Conservation (phyloP, 1,140 invertebrate species). For the Bombus polaris region DNA sequence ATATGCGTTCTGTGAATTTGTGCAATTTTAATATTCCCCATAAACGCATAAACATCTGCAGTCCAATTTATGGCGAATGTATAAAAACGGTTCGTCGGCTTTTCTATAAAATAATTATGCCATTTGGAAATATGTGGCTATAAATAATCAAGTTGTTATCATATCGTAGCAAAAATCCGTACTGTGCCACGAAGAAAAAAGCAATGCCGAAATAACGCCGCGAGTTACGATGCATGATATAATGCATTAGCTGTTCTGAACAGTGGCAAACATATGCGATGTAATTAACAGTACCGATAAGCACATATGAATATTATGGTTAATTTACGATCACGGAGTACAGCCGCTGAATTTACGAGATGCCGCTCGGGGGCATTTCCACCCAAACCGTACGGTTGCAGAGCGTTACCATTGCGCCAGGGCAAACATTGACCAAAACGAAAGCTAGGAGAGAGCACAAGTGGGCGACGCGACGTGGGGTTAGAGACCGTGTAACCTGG, state of each 20-base stretch:
- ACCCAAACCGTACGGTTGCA: background rate
- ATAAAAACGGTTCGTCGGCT: no score
- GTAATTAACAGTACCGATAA: constrained; percentile 36
- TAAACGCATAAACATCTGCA: no score
- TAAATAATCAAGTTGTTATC: no score
- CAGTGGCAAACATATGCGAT: constrained; percentile 7
- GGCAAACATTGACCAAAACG: constrained; percentile 54
- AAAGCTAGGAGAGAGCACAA: constrained; percentile 22
- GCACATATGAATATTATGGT: constrained; percentile 37
- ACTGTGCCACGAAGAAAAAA: no score
- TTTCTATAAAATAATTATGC: no score
- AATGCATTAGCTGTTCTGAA: constrained; percentile 5
- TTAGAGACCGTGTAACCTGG: background rate
- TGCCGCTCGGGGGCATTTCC: constrained; percentile 21
- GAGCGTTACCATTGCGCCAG: constrained; percentile 10
- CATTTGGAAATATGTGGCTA: no score
- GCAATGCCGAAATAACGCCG: background rate
- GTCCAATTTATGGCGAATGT: no score
- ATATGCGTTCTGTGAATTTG: no score
- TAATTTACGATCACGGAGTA: constrained; percentile 48
- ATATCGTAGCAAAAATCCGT: no score
- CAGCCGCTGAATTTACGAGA: constrained; percentile 23
- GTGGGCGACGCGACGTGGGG: background rate
- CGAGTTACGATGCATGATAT: background rate
- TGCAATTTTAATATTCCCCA: no score